Conservation (phyloP, 2,888 invertebrate genomes). For the Lepidocyrtinus sp. region DNA sequence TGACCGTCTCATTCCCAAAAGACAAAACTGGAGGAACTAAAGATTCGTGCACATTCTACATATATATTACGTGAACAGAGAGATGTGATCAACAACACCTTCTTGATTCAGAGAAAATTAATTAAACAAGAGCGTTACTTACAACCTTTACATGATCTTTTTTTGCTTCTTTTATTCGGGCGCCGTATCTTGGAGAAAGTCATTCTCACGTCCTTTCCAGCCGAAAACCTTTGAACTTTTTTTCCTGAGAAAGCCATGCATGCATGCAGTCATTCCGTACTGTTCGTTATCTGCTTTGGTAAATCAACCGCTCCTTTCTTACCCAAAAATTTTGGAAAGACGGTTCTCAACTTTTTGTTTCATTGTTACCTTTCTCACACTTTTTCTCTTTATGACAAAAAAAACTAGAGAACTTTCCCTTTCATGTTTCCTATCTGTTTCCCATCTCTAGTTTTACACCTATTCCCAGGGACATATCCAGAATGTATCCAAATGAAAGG, state of each 20-base stretch:
- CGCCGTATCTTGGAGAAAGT: no score
- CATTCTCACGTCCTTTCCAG: background rate
- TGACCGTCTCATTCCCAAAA: no score
- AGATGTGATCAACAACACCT: slow-evolving; percentile 3
- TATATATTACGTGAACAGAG: no score
- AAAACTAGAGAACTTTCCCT: background rate
- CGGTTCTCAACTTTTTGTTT: background rate
- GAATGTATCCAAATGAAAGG: no score
- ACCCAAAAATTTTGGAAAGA: no score
- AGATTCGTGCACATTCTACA: no score
- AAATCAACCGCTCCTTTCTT: background rate
- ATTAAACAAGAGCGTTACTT: background rate
- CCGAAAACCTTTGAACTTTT: background rate
- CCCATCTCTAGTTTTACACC: background rate
- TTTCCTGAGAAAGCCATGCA: background rate
- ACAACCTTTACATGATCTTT: no score
- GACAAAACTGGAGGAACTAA: no score
- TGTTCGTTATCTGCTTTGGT: no score
- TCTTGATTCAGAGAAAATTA: background rate
- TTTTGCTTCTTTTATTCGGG: no score
- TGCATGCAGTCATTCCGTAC: no score
- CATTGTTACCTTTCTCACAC: background rate
- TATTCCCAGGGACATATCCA: no score
- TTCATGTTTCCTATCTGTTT: background rate
- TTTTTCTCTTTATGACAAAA: background rate